These are phyloP conservation scores for Autographa gamma DNA, from an alignment of 2,888 invertebrate species.

Conservation along the genomic window DNA sequence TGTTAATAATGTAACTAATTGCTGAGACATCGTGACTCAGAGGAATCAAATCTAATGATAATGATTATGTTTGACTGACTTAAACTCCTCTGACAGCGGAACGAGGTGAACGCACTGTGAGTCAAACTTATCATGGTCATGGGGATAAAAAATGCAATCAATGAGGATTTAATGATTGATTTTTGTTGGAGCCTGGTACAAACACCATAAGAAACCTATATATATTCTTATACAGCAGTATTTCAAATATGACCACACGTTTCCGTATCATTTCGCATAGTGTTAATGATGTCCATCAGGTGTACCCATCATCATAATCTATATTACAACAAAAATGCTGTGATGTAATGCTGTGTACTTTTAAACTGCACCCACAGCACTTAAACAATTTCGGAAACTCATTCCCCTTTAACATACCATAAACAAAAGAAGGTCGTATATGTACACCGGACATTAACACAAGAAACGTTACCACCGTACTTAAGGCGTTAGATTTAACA, in stretches of 20 bases:
- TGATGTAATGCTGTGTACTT: not conserved
- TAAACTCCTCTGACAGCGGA: conserved; percentile 29
- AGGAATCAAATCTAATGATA: conserved; percentile 41
- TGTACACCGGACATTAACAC: conserved; percentile 5
- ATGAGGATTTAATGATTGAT: not conserved
- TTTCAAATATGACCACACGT: no score
- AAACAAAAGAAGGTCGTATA: conserved; percentile 20
- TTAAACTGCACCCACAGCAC: not conserved
- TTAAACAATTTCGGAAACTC: not conserved
- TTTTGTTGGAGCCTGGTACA: not conserved
- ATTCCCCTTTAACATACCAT: not conserved
- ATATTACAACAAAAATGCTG: no score
- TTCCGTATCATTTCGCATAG: no score
- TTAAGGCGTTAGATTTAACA: conserved; percentile 32
- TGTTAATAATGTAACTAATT: conserved; percentile 28
- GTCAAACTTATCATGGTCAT: conserved; percentile 18
- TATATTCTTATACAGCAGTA: no score
- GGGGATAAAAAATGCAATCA: not conserved
- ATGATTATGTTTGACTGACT: conserved; percentile 38
- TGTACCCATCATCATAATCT: no score
- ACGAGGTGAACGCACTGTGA: conserved; percentile 47
- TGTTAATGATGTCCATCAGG: no score
- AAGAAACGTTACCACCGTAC: conserved; percentile 31
- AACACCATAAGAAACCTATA: no score
- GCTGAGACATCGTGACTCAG: conserved; percentile 38